Evolutionary conservation across 2,113 vertebrate species (phyloP), one percentile per base, ranked within the genome.

Genomic region (Odocoileus virginianus): DNA sequence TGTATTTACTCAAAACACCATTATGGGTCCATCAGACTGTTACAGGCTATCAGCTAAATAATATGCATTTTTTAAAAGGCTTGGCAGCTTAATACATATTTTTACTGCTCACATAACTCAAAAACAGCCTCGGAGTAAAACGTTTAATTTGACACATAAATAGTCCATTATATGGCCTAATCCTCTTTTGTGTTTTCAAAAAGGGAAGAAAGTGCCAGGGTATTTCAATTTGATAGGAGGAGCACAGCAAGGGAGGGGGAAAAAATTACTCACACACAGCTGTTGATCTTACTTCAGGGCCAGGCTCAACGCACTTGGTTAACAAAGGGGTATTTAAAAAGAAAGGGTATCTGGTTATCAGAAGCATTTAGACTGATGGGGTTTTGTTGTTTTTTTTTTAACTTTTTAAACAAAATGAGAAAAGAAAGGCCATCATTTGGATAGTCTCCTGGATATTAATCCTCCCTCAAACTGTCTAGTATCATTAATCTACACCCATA

Each of bases 61-160:
- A 98, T 95, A 97, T 36, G 91, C 97, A 97, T 97, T 97, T 97
- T 98, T 98, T 97, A 85, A 98, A 97, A 96, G 95, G 57, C 94
- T 95, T 98, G 97, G 96, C 98, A 98, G 98, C 95, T 97, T 98
- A 98, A 98, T 98, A 98, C 97, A 97, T 98, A 98, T 97, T 98
- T 98, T 98, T 98, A 98, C 97, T 95, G 96, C 97, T 98, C 79
- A 6, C 91, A 97, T 98, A 98, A 98, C 95, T 98, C 98, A 98
- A 93, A 97, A 97, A 94, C 89, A 96, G 96, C 91, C 93, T 97
- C 93, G 19, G 95, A 83, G 86, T 97, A 97, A 97, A 97, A 96
- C 33, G 1, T 97, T 98, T 98, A 98, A 98, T 98, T 98, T 98
- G 98, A 98, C 97, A 98, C 89, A 98, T 97, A 98, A 98, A 98